Conservation (phyloP, 2,113 vertebrate genomes). For the Hucho hucho region DNA sequence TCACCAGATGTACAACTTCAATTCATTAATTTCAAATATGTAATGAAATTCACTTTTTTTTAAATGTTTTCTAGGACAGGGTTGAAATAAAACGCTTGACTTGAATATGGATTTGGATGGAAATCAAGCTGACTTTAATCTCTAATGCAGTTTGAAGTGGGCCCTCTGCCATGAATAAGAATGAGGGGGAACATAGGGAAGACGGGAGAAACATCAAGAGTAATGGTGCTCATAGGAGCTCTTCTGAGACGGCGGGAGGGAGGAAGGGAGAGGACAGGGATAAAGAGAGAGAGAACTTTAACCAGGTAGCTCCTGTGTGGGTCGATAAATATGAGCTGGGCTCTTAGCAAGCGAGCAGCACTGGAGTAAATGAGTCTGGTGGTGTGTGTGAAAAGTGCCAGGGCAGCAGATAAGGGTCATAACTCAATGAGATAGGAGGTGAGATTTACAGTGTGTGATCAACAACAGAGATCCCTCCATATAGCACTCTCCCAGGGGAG, state of each 20-base stretch:
- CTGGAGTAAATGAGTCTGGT: slow-evolving; percentile 57
- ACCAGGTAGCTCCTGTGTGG: slow-evolving; percentile 29
- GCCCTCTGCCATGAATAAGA: slow-evolving; percentile 22
- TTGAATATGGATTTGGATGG: slow-evolving; percentile 19
- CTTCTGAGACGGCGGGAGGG: background rate
- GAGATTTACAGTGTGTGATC: slow-evolving; percentile 61
- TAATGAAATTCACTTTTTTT: background rate
- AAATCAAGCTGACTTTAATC: slow-evolving; percentile 26
- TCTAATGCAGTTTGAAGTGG: slow-evolving; percentile 32
- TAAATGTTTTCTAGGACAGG: slow-evolving; percentile 3
- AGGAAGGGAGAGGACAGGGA: background rate
- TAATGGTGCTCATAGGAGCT: slow-evolving; percentile 18
- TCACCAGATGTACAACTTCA: background rate
- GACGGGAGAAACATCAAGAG: slow-evolving; percentile 10
- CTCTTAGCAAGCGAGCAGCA: slow-evolving; percentile 3
- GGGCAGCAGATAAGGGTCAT: slow-evolving; percentile 55
- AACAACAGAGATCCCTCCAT: slow-evolving; percentile 48
- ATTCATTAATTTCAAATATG: slow-evolving; percentile 8
- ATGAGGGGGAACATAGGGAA: slow-evolving; percentile 3
- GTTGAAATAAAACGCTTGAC: slow-evolving; percentile 14
- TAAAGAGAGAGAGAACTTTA: background rate
- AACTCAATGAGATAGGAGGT: slow-evolving; percentile 24
- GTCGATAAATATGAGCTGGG: slow-evolving; percentile 62
- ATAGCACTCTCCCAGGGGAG: slow-evolving; percentile 39
- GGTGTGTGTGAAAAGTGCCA: slow-evolving; percentile 49